Percentiles rank a stretch among this genome's conserved stretches.
Evolutionary conservation across 23 tunicate species (phyloP).

Genomic region (Ciona savignyi): DNA sequence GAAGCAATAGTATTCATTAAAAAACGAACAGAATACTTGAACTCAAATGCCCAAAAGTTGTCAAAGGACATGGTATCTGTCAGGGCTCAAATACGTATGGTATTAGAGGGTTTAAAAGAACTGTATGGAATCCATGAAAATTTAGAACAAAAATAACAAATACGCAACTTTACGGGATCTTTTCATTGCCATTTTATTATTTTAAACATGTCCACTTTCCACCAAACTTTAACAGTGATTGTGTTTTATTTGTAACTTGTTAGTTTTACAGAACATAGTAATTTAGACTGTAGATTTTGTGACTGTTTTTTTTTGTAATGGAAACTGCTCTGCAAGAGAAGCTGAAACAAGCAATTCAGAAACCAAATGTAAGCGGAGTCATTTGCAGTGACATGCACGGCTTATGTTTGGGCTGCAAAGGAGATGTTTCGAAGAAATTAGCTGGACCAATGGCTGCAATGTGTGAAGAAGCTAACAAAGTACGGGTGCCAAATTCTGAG

Average conservation of each 20-base stretch:
- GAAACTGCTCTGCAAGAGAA: slow-evolving; percentile 40
- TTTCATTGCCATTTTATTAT: too few species aligned
- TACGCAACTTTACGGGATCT: too few species aligned
- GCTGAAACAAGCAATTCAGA: slow-evolving; percentile 33
- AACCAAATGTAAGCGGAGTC: slow-evolving; percentile 57
- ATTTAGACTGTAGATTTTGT: too few species aligned
- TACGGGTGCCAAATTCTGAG: too few species aligned
- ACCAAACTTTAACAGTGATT: too few species aligned
- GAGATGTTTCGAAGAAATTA: slow-evolving; percentile 15
- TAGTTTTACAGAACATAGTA: too few species aligned
- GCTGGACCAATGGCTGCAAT: slow-evolving; percentile 66
- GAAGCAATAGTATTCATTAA: slow-evolving; percentile 64
- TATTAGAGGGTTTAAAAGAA: slow-evolving; percentile 61
- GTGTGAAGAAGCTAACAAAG: slow-evolving; percentile 64
- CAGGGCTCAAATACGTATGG: slow-evolving; percentile 61
- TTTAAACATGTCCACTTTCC: too few species aligned
- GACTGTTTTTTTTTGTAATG: slow-evolving; percentile 31
- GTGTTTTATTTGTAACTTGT: too few species aligned
- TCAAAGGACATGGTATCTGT: slow-evolving; percentile 36
- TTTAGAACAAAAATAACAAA: too few species aligned
- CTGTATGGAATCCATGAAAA: slow-evolving; percentile 17
- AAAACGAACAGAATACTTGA: slow-evolving; percentile 21
- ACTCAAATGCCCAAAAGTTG: slow-evolving; percentile 9
- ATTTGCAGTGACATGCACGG: slow-evolving; percentile 47
- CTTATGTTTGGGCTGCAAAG: slow-evolving; percentile 47